These are phyloP conservation scores for Paracentrotus lividus DNA, from an alignment of 53 echinoderm and acorn worm species.

Conservation along the genomic window DNA sequence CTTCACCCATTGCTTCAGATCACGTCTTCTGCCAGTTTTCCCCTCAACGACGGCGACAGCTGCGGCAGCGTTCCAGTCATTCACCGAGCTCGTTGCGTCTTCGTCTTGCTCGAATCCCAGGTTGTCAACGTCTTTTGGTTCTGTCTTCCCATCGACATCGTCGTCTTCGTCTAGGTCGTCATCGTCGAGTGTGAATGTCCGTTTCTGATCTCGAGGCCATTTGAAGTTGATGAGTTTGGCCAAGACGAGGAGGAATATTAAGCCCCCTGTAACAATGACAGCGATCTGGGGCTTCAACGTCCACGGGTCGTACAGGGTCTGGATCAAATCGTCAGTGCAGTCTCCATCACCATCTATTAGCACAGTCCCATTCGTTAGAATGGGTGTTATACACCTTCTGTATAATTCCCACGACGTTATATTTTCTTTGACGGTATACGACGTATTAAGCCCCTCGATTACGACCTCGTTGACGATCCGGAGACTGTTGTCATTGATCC, in stretches of 20 bases:
- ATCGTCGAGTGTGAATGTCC: slow-evolving; percentile 35
- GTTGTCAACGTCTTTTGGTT: background rate
- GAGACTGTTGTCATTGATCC: background rate
- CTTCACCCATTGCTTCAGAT: background rate
- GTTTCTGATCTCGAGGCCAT: slow-evolving; percentile 17
- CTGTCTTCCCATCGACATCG: background rate
- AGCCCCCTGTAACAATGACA: background rate
- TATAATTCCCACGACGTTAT: slow-evolving; percentile 30
- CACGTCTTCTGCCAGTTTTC: background rate
- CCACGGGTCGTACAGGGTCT: slow-evolving; percentile 52
- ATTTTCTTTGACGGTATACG: slow-evolving; percentile 40
- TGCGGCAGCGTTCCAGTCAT: slow-evolving; percentile 59
- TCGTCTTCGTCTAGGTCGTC: background rate
- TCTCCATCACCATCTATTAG: background rate
- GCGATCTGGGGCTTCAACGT: background rate
- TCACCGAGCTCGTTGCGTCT: slow-evolving; percentile 21
- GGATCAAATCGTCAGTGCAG: background rate
- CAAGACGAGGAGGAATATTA: background rate
- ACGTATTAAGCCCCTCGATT: background rate
- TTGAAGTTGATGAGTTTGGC: slow-evolving; percentile 25
- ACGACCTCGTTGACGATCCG: slow-evolving; percentile 17
- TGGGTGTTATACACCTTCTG: slow-evolving; percentile 34
- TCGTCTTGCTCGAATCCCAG: slow-evolving; percentile 27
- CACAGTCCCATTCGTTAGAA: background rate
- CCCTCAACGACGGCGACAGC: background rate